These are phyloP conservation scores for Acleris sparsana DNA, from an alignment of 2,888 invertebrate genomes.

Conservation along the genomic window DNA sequence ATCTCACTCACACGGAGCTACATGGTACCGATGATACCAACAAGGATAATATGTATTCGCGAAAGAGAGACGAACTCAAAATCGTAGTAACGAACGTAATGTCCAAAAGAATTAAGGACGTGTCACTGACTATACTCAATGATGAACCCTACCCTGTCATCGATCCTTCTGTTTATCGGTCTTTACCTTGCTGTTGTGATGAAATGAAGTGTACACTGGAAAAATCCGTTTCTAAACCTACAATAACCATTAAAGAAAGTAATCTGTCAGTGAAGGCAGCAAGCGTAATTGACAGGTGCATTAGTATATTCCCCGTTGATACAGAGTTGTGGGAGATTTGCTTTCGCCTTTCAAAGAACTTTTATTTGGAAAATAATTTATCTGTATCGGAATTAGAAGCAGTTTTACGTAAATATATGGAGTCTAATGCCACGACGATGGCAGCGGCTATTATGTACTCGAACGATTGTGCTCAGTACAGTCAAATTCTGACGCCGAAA, in stretches of 20 bases:
- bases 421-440: conserved; percentile 72
- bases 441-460: conserved; percentile 77
- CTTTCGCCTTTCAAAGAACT: conserved; percentile 69
- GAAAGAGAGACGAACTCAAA: conserved; percentile 60
- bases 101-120: conserved; percentile 71
- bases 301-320: conserved; percentile 69
- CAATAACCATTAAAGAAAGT: conserved; percentile 42
- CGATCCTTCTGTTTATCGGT: conserved; percentile 53
- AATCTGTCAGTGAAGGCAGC: conserved; percentile 65
- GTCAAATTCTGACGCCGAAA: conserved; percentile 71
- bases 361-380: conserved; percentile 67
- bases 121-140: conserved; percentile 69
- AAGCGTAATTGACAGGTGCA: conserved; percentile 67
- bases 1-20: conserved; percentile 57
- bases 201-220: conserved; percentile 60
- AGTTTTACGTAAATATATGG: conserved; percentile 82
- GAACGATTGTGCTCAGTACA: conserved; percentile 73
- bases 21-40: conserved; percentile 40
- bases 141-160: conserved; percentile 64
- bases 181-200: conserved; percentile 69
- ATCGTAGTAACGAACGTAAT: conserved; percentile 64
- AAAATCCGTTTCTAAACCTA: conserved; percentile 39
- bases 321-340: conserved; percentile 71
- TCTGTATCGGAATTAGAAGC: conserved; percentile 79
- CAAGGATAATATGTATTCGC: conserved; percentile 40